Conservation (phyloP, 2,888 invertebrate genomes). For the Dysmachus trigonus region DNA sequence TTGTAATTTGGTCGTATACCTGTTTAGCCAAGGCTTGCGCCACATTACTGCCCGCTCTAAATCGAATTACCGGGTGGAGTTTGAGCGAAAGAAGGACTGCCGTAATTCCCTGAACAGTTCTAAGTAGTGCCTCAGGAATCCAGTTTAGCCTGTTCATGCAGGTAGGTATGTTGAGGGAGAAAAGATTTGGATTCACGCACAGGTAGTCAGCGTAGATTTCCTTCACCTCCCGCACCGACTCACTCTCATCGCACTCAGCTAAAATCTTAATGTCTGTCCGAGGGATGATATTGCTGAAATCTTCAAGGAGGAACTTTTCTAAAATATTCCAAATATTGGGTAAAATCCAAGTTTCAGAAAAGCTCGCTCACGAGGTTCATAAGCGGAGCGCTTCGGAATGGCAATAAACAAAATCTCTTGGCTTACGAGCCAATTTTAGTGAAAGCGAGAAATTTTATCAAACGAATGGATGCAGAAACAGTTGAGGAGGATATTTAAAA, state of each 20-base stretch:
- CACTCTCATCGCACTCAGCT: slow-evolving; percentile 98
- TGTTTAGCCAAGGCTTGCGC: slow-evolving; percentile 86
- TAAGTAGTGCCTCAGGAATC: slow-evolving; percentile 79
- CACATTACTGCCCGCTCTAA: slow-evolving; percentile 85
- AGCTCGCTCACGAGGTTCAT: too few relatives aligned
- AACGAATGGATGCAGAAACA: too few relatives aligned
- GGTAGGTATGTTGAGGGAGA: slow-evolving; percentile 79
- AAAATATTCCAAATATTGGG: neutral
- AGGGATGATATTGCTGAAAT: slow-evolving; percentile 97
- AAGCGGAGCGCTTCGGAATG: too few relatives aligned
- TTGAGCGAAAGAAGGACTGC: slow-evolving; percentile 89
- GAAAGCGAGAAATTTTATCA: too few relatives aligned
- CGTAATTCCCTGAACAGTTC: slow-evolving; percentile 86
- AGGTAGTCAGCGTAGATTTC: slow-evolving; percentile 97
- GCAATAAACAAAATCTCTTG: too few relatives aligned
- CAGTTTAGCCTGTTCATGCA: slow-evolving; percentile 79
- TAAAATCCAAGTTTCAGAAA: too few relatives aligned
- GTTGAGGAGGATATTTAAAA: too few relatives aligned
- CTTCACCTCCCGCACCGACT: slow-evolving; percentile 94
- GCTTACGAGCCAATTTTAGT: too few relatives aligned
- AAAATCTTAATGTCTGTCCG: slow-evolving; percentile 95
- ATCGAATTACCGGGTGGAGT: slow-evolving; percentile 88
- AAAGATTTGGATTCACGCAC: slow-evolving; percentile 91
- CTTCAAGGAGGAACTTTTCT: slow-evolving; percentile 64
- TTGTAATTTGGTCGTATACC: slow-evolving; percentile 83